Base-by-base conservation (phyloP, 2,113 vertebrate species). In the Prinia subflava region DNA sequence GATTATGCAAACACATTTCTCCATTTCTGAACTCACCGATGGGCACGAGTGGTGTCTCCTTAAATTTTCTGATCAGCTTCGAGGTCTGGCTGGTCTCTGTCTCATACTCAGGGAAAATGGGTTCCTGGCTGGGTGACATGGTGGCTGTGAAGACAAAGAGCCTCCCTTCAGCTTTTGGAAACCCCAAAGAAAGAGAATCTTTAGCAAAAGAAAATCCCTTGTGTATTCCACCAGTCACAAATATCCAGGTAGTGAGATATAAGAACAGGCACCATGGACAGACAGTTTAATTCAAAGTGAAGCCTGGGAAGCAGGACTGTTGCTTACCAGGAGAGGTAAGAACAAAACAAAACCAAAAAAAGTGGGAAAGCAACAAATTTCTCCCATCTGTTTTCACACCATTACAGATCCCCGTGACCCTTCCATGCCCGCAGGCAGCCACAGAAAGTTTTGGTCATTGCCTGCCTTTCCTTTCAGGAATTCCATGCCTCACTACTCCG, bases 81-180 rank as follows among this genome's bases (percentile, higher is more conserved):
- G 95, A 74, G 1, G 95, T 95, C 91, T 97, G 96, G 91, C 92
- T 97, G 79, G 63, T 83, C 13, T 97, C 95, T 1, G 68, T 28
- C 39, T 97, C 95, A 21, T 96, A 96, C 2, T 97, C 76, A 0
- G 92, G 2, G 31, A 21, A 92, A 63, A 94, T 2, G 0, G 96
- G 3, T 23, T 95, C 91, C 52, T 89, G 86, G 30, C 75, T 14
- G 2, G 92, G 67, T 7, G 96, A 93, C 96, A 97, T 97, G 44
- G 80, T 75, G 73, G 55, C 96, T 96, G 91, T 6, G 3, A 89
- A 95, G 68, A 92, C 50, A 93, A 52, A 90, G 23, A 77, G 12
- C 10, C 64, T 87, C 77, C n/a, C 47, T 55, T 94, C 80, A 95
- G 74, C 19, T 63, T 71, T 55, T 4, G 37, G 42, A 59, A 74